Conservation (phyloP, 2,888 invertebrate species). For the Bellardia bayeri region DNA sequence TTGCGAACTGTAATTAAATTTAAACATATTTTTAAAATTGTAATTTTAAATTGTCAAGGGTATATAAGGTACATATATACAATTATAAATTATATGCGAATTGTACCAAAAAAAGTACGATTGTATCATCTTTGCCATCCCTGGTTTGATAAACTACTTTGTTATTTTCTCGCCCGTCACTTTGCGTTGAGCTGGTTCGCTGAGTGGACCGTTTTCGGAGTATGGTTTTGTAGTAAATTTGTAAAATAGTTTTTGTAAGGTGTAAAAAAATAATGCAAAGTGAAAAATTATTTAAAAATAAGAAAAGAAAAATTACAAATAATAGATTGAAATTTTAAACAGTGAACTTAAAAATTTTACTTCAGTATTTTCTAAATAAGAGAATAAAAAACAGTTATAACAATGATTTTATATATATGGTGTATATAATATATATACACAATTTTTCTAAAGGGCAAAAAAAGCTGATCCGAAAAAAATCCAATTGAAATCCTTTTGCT, state of each 20-base stretch:
- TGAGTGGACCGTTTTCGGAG: slow-evolving; percentile 61
- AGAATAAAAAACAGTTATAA: slow-evolving; percentile 5
- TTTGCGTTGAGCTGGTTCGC: slow-evolving; percentile 69
- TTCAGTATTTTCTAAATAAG: slow-evolving; percentile 20
- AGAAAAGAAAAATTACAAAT: slow-evolving; percentile 25
- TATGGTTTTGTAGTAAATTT: slow-evolving; percentile 8
- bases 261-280: slow-evolving; percentile 54
- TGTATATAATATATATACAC: slow-evolving; percentile 37
- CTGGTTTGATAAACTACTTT: too few relatives aligned
- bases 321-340: slow-evolving; percentile 13
- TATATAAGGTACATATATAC: too few relatives aligned
- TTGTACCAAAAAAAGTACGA: too few relatives aligned
- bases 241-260: slow-evolving; percentile 47
- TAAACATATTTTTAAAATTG: too few relatives aligned
- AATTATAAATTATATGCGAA: too few relatives aligned
- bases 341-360: slow-evolving; percentile 25
- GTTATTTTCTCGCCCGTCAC: slow-evolving; percentile 34
- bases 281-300: slow-evolving; percentile 35
- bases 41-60: too few relatives aligned
- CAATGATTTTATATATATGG: slow-evolving; percentile 4
- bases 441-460: slow-evolving; percentile 43
- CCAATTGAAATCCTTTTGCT: slow-evolving; percentile 68
- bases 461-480: slow-evolving; percentile 53
- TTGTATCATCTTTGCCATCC: too few relatives aligned
- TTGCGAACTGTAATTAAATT: too few relatives aligned